Evolutionary conservation across 2,888 invertebrate genomes (phyloP).

Genomic region (Mythimna vitellina): DNA sequence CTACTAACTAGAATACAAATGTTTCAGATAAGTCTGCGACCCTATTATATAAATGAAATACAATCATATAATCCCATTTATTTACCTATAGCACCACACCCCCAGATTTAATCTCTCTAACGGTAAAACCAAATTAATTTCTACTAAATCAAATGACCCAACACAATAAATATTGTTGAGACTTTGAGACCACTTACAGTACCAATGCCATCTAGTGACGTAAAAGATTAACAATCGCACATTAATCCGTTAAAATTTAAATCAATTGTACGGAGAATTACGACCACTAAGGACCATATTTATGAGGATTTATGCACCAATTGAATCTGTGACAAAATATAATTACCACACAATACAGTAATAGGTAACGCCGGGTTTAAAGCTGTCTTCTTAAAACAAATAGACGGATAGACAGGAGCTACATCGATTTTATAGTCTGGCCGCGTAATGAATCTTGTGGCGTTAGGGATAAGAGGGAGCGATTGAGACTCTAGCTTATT

Average conservation of each 20-base stretch:
- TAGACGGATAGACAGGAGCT: constrained; percentile 59
- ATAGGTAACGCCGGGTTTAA: constrained; percentile 48
- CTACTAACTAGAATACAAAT: no score
- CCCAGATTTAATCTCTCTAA: constrained; percentile 8
- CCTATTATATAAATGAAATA: not conserved
- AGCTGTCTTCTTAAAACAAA: constrained; percentile 56
- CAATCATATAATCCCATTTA: not conserved
- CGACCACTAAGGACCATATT: constrained; percentile 30
- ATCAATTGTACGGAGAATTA: constrained; percentile 36
- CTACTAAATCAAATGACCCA: not conserved
- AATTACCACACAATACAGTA: constrained; percentile 67
- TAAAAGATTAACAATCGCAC: constrained; percentile 34
- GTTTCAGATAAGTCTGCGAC: no score
- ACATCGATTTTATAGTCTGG: constrained; percentile 70
- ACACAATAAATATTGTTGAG: not conserved
- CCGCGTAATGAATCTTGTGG: constrained; percentile 60
- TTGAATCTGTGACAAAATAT: constrained; percentile 63
- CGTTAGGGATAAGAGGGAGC: constrained; percentile 39
- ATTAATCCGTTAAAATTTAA: constrained; percentile 40
- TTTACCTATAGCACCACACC: constrained; percentile 10
- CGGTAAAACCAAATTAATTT: constrained; percentile 25
- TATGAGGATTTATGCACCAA: constrained; percentile 54
- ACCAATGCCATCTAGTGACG: constrained; percentile 46
- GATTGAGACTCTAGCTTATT: not conserved
- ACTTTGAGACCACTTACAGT: not conserved